These are phyloP conservation scores for Drosophila fulvimacula DNA, from an alignment of 2,888 invertebrate species.

Conservation along the genomic window DNA sequence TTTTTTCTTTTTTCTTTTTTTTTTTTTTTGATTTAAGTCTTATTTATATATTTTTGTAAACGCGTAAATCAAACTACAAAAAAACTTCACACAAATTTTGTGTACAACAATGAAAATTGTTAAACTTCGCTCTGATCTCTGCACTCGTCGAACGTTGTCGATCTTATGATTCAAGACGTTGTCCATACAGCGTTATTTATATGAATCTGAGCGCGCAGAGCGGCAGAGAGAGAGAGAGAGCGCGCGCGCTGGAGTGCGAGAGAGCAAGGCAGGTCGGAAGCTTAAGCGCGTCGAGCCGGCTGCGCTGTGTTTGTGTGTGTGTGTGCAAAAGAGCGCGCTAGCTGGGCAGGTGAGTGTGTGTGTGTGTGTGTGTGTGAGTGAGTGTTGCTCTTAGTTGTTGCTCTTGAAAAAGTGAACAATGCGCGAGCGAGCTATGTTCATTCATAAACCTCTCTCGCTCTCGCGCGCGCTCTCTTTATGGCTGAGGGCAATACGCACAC, in stretches of 20 bases:
- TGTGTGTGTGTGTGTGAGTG: constrained; percentile 22
- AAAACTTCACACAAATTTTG: constrained; percentile 45
- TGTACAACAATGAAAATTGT: constrained; percentile 29
- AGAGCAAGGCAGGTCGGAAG: constrained; percentile 75
- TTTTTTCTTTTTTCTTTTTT: too few species aligned
- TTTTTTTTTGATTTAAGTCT: too few species aligned
- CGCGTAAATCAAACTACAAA: constrained; percentile 41
- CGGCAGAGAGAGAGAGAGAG: constrained; percentile 19
- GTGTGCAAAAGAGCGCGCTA: constrained; percentile 11
- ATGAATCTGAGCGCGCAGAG: constrained; percentile 48
- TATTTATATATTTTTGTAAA: constrained; percentile 4
- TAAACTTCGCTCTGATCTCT: constrained; percentile 69
- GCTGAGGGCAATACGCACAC: constrained; percentile 50
- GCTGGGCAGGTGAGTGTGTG: constrained; percentile 32
- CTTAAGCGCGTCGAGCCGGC: constrained; percentile 74
- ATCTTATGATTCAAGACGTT: constrained; percentile 84
- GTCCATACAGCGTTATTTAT: constrained; percentile 65
- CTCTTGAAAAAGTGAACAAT: constrained; percentile 56
- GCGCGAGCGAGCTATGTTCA: constrained; percentile 57
- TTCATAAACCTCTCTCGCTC: constrained; percentile 45
- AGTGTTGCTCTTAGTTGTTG: constrained; percentile 61
- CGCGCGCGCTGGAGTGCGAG: constrained; percentile 6
- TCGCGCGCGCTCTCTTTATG: constrained; percentile 30
- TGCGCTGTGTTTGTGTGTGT: constrained; percentile 7
- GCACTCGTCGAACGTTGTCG: constrained; percentile 84